Conservation (phyloP, 2,113 vertebrate genomes). For the Odobenus rosmarus region DNA sequence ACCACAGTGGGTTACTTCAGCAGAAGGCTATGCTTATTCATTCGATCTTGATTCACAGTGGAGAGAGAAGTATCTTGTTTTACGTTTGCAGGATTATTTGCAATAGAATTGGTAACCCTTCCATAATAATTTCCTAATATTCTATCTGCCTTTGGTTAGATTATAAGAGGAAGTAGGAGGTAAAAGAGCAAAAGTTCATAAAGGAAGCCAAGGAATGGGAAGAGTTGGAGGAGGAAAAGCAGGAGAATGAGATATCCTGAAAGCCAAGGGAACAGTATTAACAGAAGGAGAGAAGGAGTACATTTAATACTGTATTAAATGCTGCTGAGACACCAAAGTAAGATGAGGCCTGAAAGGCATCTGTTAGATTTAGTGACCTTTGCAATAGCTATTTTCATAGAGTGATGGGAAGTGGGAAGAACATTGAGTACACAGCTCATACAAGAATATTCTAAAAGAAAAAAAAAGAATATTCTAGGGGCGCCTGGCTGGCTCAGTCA, state of each 20-base stretch:
- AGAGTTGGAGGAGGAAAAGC: not conserved
- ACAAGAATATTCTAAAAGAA: not conserved
- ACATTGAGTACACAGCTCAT: not conserved
- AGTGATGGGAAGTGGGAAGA: not conserved
- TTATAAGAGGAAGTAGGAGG: not conserved
- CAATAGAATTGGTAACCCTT: not conserved
- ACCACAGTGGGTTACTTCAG: not conserved
- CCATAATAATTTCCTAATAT: not conserved
- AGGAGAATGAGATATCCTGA: not conserved
- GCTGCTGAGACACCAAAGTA: not conserved
- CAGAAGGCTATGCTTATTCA: not conserved
- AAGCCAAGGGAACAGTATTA: not conserved
- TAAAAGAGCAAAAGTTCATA: not conserved
- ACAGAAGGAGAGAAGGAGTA: not conserved
- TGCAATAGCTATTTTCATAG: not conserved
- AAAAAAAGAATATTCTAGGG: not conserved
- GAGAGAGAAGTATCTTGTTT: not conserved
- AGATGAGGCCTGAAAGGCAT: not conserved
- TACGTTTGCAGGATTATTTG: not conserved
- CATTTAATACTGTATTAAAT: not conserved
- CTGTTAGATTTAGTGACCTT: conserved; percentile 12
- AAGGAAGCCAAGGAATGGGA: not conserved
- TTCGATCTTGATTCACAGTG: not conserved
- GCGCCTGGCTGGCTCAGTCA: not conserved
- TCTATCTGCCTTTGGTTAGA: not conserved